Evolutionary conservation across 2,888 invertebrate species (phyloP).

Genomic region (Drosophila anomalata): DNA sequence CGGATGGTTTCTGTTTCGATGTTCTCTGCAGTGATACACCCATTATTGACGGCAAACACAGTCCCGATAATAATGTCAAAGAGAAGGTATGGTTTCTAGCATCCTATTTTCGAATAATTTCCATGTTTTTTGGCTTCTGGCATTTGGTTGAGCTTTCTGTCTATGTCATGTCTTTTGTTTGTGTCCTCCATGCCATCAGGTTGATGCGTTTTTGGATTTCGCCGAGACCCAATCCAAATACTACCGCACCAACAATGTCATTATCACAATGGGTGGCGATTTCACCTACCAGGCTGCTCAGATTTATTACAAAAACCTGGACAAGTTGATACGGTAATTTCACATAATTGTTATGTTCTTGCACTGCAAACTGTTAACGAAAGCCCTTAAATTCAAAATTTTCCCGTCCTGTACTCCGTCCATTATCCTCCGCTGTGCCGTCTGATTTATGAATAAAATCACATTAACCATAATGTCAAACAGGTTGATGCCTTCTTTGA

Average conservation of each 20-base stretch:
- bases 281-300: slow-evolving; percentile 93
- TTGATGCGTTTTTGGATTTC: slow-evolving; percentile 85
- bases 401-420: slow-evolving; percentile 2
- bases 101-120: background rate
- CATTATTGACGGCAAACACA: slow-evolving; percentile 91
- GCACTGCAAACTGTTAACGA: slow-evolving; percentile 24
- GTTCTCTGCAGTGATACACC: slow-evolving; percentile 92
- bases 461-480: background rate
- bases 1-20: slow-evolving; percentile 97
- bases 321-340: slow-evolving; percentile 90
- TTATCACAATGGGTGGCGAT: slow-evolving; percentile 96
- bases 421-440: background rate
- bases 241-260: slow-evolving; percentile 89
- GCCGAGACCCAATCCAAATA: slow-evolving; percentile 85
- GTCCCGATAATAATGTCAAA: slow-evolving; percentile 93
- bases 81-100: slow-evolving; percentile 85
- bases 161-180: slow-evolving; percentile 34
- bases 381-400: slow-evolving; percentile 32
- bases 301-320: slow-evolving; percentile 92
- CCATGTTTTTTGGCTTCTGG: slow-evolving; percentile 4
- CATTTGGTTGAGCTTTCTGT: slow-evolving; percentile 22
- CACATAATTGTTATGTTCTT: slow-evolving; percentile 12
- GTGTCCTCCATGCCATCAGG: slow-evolving; percentile 53
- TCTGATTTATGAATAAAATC: slow-evolving; percentile 1
- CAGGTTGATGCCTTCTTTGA: slow-evolving; percentile 86